Base-by-base conservation (phyloP, 2,888 invertebrate genomes). In the Parnassius orleans region DNA sequence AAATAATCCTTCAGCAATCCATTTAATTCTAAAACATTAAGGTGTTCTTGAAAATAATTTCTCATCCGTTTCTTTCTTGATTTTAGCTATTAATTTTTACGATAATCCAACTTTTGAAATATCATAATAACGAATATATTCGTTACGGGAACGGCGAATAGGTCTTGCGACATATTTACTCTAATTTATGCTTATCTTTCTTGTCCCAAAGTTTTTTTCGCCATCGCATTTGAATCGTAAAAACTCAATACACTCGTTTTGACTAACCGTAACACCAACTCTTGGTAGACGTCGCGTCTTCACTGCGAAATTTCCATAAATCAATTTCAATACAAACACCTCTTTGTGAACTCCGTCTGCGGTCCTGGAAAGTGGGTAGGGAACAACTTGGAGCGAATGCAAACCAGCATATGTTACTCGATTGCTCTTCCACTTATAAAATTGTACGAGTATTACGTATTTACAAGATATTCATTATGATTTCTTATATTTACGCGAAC, bases 241-340 rank as follows among this genome's bases (percentile, higher is more conserved):
- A 70, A 76, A 78, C 73, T 75, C 72, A 79, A 79, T 81, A 74
- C 75, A 74, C 80, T 81, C 78, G 69, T 75, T 85, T 80, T 83
- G 83, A 84, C 81, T 80, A 75, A 74, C 68, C 69, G 12, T 44
- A 58, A 72, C 75, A 74, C 72, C 72, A 76, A 75, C 77, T 77
- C 78, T 76, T 74, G 73, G 78, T 71, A 77, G 79, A 70, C 74
- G 78, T 80, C 78, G 80, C 83, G 84, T 84, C 87, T 83, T 87
- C 80, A 72, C 81, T 79, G 78, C 78, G 71, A 82, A 87, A 90
- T 90, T 88, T 89, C 83, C 89, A 88, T 89, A 89, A 90, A 89
- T 90, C 89, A 87, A 90, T 88, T 90, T 87, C 87, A 87, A 87
- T 88, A 89, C 87, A 90, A 90, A 90, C 90, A 89, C 88, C 89